phyloP scores from a whole-genome alignment of 2,888 invertebrate species.

The Ornithoptera alexandrae region DNA sequence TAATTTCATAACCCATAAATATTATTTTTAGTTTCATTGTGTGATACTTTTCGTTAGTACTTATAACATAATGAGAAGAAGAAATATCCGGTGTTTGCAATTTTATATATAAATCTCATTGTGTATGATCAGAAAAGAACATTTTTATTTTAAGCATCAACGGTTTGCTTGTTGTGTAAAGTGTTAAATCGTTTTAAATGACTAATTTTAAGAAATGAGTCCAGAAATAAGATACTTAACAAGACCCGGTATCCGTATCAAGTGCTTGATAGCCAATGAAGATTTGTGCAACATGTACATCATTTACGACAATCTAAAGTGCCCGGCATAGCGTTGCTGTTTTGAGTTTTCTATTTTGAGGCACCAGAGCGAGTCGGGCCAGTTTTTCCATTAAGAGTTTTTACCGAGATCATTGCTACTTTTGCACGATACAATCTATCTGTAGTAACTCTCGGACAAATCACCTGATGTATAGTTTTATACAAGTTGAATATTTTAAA shows the following conservation, averaged over 20 bases:
- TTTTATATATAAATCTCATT: neutral
- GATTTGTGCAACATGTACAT: slow-evolving; percentile 46
- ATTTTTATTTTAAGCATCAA: neutral
- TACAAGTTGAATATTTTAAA: neutral
- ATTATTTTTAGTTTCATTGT: too few relatives aligned
- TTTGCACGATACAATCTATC: slow-evolving; percentile 48
- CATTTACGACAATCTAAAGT: slow-evolving; percentile 59
- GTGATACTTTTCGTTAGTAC: too few relatives aligned
- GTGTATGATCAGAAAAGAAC: neutral
- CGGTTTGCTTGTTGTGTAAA: neutral
- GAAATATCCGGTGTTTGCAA: too few relatives aligned
- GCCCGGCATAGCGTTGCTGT: slow-evolving; percentile 45
- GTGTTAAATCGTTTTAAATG: neutral
- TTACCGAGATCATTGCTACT: slow-evolving; percentile 53
- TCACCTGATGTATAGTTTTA: slow-evolving; percentile 4
- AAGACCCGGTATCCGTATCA: slow-evolving; percentile 36
- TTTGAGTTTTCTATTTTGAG: slow-evolving; percentile 63
- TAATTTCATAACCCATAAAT: too few relatives aligned
- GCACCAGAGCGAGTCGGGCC: slow-evolving; percentile 53
- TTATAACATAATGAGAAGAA: too few relatives aligned
- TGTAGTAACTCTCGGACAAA: slow-evolving; percentile 48
- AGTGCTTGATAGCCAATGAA: slow-evolving; percentile 62
- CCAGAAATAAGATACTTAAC: slow-evolving; percentile 38
- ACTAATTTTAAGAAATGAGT: neutral
- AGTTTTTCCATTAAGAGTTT: slow-evolving; percentile 61